phyloP scores from a whole-genome alignment of 2,888 invertebrate species.

The Apeira syringaria region DNA sequence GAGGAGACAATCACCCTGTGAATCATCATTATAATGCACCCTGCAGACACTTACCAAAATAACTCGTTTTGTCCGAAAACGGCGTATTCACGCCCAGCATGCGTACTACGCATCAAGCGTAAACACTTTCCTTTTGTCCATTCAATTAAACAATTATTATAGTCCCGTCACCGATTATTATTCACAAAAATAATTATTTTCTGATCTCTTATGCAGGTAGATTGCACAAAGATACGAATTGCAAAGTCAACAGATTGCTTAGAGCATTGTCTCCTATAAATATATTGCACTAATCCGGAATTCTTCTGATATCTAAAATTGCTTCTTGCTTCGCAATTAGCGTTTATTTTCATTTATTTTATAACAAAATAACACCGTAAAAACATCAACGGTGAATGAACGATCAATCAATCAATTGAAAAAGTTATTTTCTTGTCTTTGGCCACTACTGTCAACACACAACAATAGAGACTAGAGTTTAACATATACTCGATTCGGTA shows the following conservation, averaged over 20 bases:
- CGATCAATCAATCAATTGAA: conserved; percentile 77
- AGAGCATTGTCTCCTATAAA: conserved; percentile 49
- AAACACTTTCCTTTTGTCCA: conserved; percentile 58
- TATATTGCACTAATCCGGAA: conserved; percentile 70
- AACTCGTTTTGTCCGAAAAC: conserved; percentile 51
- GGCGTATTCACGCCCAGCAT: conserved; percentile 52
- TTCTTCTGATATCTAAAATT: conserved; percentile 60
- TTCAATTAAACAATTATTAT: conserved; percentile 55
- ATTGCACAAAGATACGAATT: conserved; percentile 70
- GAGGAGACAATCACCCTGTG: conserved; percentile 49
- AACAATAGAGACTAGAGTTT: too few species aligned
- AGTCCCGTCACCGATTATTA: conserved; percentile 64
- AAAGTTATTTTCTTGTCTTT: conserved; percentile 58
- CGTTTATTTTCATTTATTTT: conserved; percentile 73
- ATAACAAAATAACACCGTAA: conserved; percentile 78
- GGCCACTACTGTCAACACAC: conserved; percentile 52
- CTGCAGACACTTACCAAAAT: conserved; percentile 68
- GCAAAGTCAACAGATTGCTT: conserved; percentile 48
- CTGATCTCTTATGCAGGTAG: conserved; percentile 76
- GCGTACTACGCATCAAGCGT: conserved; percentile 60
- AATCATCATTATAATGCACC: conserved; percentile 62
- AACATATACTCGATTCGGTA: too few species aligned
- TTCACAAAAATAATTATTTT: conserved; percentile 65
- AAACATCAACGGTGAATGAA: conserved; percentile 83
- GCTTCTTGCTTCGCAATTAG: conserved; percentile 63